phyloP scores from a whole-genome alignment of 1,140 invertebrate genomes.

The Drosophila sulfurigaster region DNA sequence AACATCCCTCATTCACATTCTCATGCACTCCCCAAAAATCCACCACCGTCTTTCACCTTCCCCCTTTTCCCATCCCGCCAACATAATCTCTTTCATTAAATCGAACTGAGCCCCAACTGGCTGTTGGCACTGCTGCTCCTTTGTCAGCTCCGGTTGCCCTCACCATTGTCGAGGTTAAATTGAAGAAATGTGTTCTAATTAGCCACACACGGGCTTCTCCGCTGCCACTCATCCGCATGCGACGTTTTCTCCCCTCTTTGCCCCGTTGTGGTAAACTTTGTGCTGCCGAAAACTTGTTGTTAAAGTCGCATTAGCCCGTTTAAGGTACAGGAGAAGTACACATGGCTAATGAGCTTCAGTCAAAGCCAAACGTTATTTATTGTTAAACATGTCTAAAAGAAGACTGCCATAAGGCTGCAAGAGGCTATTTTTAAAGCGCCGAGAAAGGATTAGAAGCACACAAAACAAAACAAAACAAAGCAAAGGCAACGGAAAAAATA shows the following conservation, averaged over 20 bases:
- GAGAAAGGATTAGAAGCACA: conserved; percentile 15
- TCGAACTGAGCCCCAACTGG: conserved; percentile 47
- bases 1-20: conserved; percentile 14
- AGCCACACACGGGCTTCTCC: conserved; percentile 66
- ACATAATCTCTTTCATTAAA: conserved; percentile 72
- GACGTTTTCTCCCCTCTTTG: not conserved
- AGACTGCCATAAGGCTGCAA: conserved; percentile 15
- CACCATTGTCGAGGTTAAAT: conserved; percentile 69
- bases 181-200: conserved; percentile 82
- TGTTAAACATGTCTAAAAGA: conserved; percentile 50
- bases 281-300: conserved; percentile 65
- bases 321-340: conserved; percentile 47
- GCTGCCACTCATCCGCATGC: conserved; percentile 7
- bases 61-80: not conserved
- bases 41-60: not conserved
- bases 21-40: not conserved
- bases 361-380: conserved; percentile 61
- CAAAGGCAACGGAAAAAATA: conserved; percentile 8
- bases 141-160: conserved; percentile 34
- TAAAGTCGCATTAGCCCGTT: conserved; percentile 76
- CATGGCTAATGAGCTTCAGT: conserved; percentile 50
- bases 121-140: conserved; percentile 18
- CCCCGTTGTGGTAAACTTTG: conserved; percentile 46
- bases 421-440: conserved; percentile 49
- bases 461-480: not conserved